Conservation (phyloP, 2,888 invertebrate genomes). For the Stenodera caucasica region DNA sequence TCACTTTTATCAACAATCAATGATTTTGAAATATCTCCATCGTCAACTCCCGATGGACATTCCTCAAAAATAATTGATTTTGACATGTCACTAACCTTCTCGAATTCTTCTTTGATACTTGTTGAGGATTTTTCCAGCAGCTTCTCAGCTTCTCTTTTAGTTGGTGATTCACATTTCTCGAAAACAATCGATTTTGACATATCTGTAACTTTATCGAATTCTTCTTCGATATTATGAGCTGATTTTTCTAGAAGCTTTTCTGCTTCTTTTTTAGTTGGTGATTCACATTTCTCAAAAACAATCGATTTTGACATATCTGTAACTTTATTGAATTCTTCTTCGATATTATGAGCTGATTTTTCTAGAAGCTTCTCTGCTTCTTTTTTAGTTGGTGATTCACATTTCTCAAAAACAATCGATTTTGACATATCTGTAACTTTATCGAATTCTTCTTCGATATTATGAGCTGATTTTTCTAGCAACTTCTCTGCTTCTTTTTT, state of each 20-base stretch:
- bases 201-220: conserved; percentile 10
- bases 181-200: conserved; percentile 17
- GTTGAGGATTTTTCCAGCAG: conserved; percentile 15
- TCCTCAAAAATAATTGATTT: conserved; percentile 18
- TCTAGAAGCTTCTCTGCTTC: conserved; percentile 12
- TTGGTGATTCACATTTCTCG: neutral
- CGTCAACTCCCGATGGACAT: neutral
- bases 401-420: conserved; percentile 13
- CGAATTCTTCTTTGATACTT: conserved; percentile 1
- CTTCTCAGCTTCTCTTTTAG: conserved; percentile 15
- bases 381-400: conserved; percentile 8
- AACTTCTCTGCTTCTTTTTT: conserved; percentile 9
- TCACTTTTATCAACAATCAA: conserved; percentile 23
- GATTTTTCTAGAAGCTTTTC: conserved; percentile 4
- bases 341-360: neutral
- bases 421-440: conserved; percentile 17
- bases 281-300: conserved; percentile 8
- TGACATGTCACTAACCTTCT: conserved; percentile 12
- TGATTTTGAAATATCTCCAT: conserved; percentile 21
- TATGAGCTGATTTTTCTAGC: conserved; percentile 5
- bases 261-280: conserved; percentile 10
- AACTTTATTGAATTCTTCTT: conserved; percentile 12
- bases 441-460: conserved; percentile 9
- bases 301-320: conserved; percentile 19
- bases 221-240: conserved; percentile 3